Base-by-base conservation (phyloP, 2,888 invertebrate genomes). In the Busseola fusca region DNA sequence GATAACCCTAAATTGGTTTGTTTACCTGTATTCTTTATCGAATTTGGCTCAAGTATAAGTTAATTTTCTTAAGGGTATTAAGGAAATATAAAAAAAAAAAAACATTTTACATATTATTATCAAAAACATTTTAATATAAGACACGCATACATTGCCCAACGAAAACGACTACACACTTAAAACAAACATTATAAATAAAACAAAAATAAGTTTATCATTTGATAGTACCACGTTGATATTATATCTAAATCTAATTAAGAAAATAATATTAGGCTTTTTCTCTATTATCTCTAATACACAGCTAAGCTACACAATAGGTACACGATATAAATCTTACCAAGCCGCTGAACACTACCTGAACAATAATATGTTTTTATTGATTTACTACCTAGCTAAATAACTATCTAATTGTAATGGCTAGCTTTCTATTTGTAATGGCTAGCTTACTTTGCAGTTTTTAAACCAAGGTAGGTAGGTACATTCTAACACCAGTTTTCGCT, bases 231-330 rank as follows among this genome's bases (percentile, higher is more conserved):
- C 40, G 27, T 66, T 30, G 45, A 7, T 40, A 54, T 3, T 42
- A 1, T 74, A 45, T 45, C 1, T 74, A 48, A 34, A 18, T 50
- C 34, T 62, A 62, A 34, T 42, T 75, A 57, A 9, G 69, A 69
- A 74, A 58, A 76, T 74, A 68, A 76, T 30, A 69, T 69, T 70
- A 74, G 57, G 76, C 62, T 70, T 63, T 63, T 76, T 77, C 56
- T 70, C 65, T 72, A 73, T 50, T 60, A 72, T 76, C 52, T 70
- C 54, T 72, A 74, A 62, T 56, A 72, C 57, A 65, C 66, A 52
- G 57, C 52, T 81, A 75, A 30, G 54, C 65, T 69, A 67, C 45
- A 48, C 40, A 45, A 50, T 69, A 69, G 1, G 40, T 69, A 69
- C 27, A 40, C 50, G 30, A 64, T 62, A 72, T 48, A 67, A 68